Conservation (phyloP, 2,797 vertebrate genomes). For the Hirundo rustica region DNA sequence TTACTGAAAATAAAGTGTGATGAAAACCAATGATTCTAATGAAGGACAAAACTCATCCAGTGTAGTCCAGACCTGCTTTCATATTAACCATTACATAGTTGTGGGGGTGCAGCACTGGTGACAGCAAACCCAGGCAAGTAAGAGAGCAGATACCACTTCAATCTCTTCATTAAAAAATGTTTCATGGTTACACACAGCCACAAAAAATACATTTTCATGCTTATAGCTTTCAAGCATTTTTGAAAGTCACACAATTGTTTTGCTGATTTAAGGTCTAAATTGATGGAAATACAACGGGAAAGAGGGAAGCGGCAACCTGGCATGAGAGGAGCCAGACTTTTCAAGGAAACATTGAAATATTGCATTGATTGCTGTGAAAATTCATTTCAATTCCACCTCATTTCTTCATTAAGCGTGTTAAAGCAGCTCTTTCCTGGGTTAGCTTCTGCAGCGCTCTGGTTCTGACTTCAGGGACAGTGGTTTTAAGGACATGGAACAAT, state of each 20-base stretch:
- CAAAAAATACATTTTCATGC: conserved; percentile 46
- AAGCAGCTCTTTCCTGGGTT: background rate
- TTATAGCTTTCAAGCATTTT: conserved; percentile 24
- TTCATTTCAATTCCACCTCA: background rate
- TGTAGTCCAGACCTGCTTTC: background rate
- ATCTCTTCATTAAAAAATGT: conserved; percentile 42
- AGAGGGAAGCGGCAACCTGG: background rate
- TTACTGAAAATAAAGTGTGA: conserved; percentile 26
- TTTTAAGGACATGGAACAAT: background rate
- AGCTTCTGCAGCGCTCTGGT: background rate
- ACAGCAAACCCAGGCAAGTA: background rate
- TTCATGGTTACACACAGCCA: conserved; percentile 7
- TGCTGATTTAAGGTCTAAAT: conserved; percentile 53
- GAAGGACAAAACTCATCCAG: background rate
- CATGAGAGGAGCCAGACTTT: background rate
- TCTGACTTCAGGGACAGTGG: background rate
- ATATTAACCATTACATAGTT: background rate
- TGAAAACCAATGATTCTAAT: conserved; percentile 18
- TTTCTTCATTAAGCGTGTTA: background rate
- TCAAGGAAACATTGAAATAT: background rate
- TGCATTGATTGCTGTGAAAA: conserved; percentile 27
- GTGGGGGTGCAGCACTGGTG: background rate
- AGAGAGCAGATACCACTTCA: conserved; percentile 6
- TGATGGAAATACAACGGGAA: conserved; percentile 5
- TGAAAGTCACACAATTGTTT: conserved; percentile 44